Percentiles rank a stretch among this genome's conserved stretches.
phyloP scores from a whole-genome alignment of 2,113 vertebrate species.

The Castor canadensis region DNA sequence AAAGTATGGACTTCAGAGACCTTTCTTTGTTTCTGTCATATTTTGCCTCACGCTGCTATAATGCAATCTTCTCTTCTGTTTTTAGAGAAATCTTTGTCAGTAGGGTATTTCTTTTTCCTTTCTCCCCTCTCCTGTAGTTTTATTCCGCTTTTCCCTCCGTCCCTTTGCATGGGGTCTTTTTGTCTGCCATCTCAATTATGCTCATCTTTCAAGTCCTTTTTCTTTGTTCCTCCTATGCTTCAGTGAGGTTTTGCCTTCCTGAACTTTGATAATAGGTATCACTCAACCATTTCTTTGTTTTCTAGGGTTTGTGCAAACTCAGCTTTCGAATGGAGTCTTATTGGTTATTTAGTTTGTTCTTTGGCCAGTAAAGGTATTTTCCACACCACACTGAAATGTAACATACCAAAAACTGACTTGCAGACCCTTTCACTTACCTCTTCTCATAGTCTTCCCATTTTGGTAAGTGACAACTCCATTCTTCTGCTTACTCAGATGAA shows the following conservation, averaged over 20 bases:
- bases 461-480: background rate
- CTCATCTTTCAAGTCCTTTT: slow-evolving; percentile 11
- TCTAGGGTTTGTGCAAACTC: background rate
- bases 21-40: background rate
- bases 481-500: background rate
- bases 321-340: slow-evolving; percentile 40
- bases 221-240: background rate
- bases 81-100: background rate
- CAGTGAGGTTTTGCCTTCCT: background rate
- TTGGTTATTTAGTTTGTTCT: background rate
- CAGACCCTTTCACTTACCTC: background rate
- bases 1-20: background rate
- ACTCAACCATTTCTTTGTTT: slow-evolving; percentile 13
- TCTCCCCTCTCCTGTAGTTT: background rate
- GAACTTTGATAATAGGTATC: background rate
- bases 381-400: background rate
- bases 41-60: background rate
- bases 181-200: background rate
- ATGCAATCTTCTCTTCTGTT: background rate
- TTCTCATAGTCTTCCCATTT: background rate
- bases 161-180: background rate
- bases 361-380: background rate
- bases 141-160: background rate
- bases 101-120: background rate
- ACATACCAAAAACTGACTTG: background rate